These are phyloP conservation scores for Okamejei kenojei DNA, from an alignment of 2,797 vertebrate genomes.

Conservation along the genomic window DNA sequence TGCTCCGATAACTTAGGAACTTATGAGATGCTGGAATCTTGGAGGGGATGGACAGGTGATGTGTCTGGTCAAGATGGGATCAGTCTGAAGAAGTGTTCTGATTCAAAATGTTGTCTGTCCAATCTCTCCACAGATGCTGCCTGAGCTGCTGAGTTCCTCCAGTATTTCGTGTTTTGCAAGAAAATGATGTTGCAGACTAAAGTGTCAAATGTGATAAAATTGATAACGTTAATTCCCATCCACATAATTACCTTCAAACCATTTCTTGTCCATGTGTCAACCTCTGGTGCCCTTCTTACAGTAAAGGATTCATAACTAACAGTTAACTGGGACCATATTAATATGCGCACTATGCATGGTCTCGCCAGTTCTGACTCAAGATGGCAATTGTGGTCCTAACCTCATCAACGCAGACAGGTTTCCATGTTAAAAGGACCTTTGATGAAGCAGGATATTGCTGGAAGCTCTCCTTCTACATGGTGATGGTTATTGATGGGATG, in stretches of 20 bases:
- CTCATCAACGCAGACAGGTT: not conserved
- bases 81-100: no score
- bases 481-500: not conserved
- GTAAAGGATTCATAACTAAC: not conserved
- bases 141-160: no score
- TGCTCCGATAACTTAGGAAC: no score
- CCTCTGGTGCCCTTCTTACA: not conserved
- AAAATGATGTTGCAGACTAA: not conserved
- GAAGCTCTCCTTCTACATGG: not conserved
- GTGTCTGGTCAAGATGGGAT: no score
- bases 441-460: not conserved
- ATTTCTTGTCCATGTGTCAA: not conserved
- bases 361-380: not conserved
- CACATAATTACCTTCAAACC: not conserved
- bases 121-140: no score
- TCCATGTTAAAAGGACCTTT: not conserved
- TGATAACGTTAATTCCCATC: not conserved
- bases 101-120: no score
- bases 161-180: not conserved
- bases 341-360: not conserved
- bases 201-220: constrained; percentile 1
- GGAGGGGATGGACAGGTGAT: no score
- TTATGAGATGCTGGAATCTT: no score
- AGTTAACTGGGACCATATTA: not conserved
- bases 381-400: not conserved